Evolutionary conservation across 2,888 invertebrate genomes (phyloP), one percentile per base, ranked within the genome.

Genomic region (Drosophila demipolita): DNA sequence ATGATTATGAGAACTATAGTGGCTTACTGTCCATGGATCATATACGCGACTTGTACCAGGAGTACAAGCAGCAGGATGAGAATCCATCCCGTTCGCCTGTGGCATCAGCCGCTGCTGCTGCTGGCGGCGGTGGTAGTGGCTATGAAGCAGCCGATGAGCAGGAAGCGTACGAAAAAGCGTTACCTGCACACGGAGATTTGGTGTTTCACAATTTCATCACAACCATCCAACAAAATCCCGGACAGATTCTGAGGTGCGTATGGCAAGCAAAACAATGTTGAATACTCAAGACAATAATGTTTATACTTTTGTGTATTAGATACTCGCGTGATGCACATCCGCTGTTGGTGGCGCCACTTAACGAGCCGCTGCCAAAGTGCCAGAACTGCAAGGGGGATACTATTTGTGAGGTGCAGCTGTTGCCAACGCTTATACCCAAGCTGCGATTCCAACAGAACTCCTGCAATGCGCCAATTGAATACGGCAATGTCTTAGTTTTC

Each of bases 401-500:
- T 78, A 94, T 95, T 32, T 98, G 97, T 91, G 98, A 98, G 92
- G 93, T 98, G 15, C 98, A 98, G 94, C 94, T 98, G 50, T 94
- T 98, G 57, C 97, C 98, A 0, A 96, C 96, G 3, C 94, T 98
- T 42, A 96, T 98, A 64, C 95, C 96, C 26, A 95, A 96, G 65
- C 93, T 98, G 40, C 94, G 94, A 60, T 92, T 97, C 55, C 92
- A 94, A 23, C 94, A 94, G 15, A 94, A 93, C 38, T 94, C 94
- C 71, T 94, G 95, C 71, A 88, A 92, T 3, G 93, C 94, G 26
- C 94, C 94, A 17, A 93, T 97, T 48, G 98, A 98, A 92, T 98
- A 97, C 92, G 97, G 98, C 11, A 97, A 97, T n/a, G 96, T 97
- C 3, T 93, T 98, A 17, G 94, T 98, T 20, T 98, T 96, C 91